Base-by-base conservation (phyloP, 2,113 vertebrate genomes). In the Cynoglossus semilaevis region DNA sequence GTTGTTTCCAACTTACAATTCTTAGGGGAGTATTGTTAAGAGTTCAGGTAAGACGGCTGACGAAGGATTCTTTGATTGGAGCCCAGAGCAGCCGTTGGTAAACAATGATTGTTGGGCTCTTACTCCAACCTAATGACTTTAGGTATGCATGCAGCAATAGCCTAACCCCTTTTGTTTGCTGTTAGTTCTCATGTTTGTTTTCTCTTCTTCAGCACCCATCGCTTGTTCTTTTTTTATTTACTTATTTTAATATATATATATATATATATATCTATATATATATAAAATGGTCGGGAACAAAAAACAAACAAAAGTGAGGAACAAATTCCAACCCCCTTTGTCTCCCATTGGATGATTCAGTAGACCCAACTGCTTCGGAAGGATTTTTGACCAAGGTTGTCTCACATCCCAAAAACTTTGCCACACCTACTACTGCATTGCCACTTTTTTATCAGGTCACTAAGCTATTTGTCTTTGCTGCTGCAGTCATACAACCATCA, bases 301-400 rank as follows among this genome's bases (percentile, higher is more conserved):
- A 48, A 11, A 19, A 22, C 35, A 16, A 43, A 22, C 50, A 51
- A 10, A 19, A 61, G 12, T 47, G 14, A 34, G 9, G n/a, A 12
- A 36, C 22, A 22, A 55, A 9, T 11, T 49, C 34, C 11, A 80
- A 70, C 83, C 82, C 83, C 82, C 85, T 91, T 88, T 91, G 88
- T 92, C 90, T 92, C 90, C 92, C 89, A 86, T 92, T 89, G 93
- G 93, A 85, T 91, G 91, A 79, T 90, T 89, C 58, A 71, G 80
- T 58, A 88, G 86, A 90, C 93, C 93, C 91, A 91, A 93, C 91
- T 89, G 93, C 91, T 93, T 92, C 83, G 95, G 95, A 98, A 98
- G 96, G 96, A 96, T 97, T 98, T 98, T 98, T 98, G 96, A 98
- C 96, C 95, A 98, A 94, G 94, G 93, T 95, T 94, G 93, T 94